Evolutionary conservation across 1,140 invertebrate genomes (phyloP), one percentile per base, ranked within the genome.

Genomic region (Stratiolaelaps scimitus): DNA sequence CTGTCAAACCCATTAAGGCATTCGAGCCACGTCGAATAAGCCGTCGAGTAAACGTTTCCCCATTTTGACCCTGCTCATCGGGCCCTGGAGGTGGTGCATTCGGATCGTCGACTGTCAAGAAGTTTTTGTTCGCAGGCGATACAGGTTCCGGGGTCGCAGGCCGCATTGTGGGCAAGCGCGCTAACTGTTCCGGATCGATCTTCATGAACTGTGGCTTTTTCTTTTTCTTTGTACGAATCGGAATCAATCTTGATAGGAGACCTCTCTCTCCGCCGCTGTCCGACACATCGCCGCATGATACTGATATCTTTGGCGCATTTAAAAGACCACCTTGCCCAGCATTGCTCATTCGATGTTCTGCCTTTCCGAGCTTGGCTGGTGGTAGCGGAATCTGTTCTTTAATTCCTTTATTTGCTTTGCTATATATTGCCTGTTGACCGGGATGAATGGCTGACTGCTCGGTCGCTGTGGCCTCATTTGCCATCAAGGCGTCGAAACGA

Each of bases 11-110:
- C 17, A 60, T 19, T 15, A 60, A 23, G 20, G 53, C 53, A 10
- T 60, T 17, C 26, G 53, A 60, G 23, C 53, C 53, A 19, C 53
- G 53, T 26, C 53, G 53, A 26, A 60, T 60, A 26, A n/a, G 23
- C 4, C 53, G 53, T 26, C 23, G 17, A 17, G 53, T 60, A 23
- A 60, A 60, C 6, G 15, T 23, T 60, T 60, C 53, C 15, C 23
- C 23, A 19, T 19, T 4, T 48, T 48, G 19, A 4, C 15, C 47
- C 10, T 34, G 26, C 23, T 60, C 17, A 1, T 34, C 53, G 1
- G 53, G 23, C n/a, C 53, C 53, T 60, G 53, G 17, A 60, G 34
- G 4, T 40, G 10, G 23, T 26, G 53, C 34, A 23, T 26, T 26
- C 4, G 23, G 26, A 26, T 60, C 53, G 17, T 60, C 53, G 20